These are phyloP conservation scores for Spheniscus humboldti DNA, from an alignment of 2,797 vertebrate species.

Conservation along the genomic window DNA sequence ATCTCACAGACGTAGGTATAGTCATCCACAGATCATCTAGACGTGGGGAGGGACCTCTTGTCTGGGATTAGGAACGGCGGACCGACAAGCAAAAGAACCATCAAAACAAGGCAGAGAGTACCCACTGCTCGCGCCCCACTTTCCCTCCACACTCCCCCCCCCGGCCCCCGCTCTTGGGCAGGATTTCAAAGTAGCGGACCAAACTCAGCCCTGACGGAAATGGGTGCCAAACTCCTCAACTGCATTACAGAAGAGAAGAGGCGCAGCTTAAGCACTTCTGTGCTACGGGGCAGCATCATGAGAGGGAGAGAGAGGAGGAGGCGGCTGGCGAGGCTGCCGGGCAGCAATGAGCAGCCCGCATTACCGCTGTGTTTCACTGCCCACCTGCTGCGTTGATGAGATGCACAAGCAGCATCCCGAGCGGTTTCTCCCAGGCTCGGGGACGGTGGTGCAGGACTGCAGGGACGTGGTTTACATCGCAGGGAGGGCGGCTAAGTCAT, in stretches of 20 bases:
- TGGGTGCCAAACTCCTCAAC: not conserved
- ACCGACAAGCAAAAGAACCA: not conserved
- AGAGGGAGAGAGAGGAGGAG: not conserved
- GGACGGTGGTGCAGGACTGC: not conserved
- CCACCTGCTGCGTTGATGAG: not conserved
- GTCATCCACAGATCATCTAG: not conserved
- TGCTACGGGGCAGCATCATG: not conserved
- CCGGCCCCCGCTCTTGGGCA: not conserved
- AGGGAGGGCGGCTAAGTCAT: conserved; percentile 48
- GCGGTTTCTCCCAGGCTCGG: not conserved
- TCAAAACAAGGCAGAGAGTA: not conserved
- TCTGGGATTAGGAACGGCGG: not conserved
- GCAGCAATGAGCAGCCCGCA: not conserved
- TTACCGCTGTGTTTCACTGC: not conserved
- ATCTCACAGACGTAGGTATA: not conserved
- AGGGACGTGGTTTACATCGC: not conserved
- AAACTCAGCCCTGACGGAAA: not conserved
- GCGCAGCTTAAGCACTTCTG: not conserved
- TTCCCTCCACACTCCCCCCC: not conserved
- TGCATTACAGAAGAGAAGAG: not conserved
- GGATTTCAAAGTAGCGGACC: conserved; percentile 4
- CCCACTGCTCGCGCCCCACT: not conserved
- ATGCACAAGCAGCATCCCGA: conserved; percentile 1
- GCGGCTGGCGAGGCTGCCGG: not conserved
- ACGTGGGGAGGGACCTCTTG: not conserved